Evolutionary conservation across 1,140 invertebrate genomes (phyloP).

Genomic region (Paraescarpia echinospica): DNA sequence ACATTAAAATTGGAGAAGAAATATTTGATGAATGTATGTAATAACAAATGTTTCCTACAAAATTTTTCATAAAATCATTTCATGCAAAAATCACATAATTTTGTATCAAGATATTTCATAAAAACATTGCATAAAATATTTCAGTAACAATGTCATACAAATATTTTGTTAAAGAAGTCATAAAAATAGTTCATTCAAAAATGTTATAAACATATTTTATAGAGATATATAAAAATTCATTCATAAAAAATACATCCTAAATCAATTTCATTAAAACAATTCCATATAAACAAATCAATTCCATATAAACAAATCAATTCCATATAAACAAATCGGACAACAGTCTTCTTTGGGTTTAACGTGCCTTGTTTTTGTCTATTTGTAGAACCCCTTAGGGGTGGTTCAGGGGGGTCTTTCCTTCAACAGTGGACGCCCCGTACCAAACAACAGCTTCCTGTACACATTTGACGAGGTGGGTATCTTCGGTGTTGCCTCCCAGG

Average conservation of each 20-base stretch:
- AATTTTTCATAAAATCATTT: background rate
- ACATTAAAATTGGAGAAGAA: background rate
- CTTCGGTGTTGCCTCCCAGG: constrained; percentile 55
- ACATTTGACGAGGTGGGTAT: constrained; percentile 55
- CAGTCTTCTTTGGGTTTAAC: background rate
- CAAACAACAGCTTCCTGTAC: constrained; percentile 55
- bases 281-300: too few species aligned
- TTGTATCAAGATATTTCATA: background rate
- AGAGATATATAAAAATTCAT: too few species aligned
- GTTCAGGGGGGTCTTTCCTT: constrained; percentile 51
- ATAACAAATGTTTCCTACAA: background rate
- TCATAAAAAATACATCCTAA: too few species aligned
- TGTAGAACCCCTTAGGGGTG: constrained; percentile 48
- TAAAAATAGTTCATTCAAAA: too few species aligned
- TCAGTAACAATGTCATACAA: too few species aligned
- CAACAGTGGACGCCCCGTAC: constrained; percentile 54
- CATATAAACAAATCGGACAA: background rate
- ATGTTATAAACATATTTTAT: too few species aligned
- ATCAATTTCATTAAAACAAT: too few species aligned
- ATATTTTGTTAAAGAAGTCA: too few species aligned
- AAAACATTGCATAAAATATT: constrained; percentile 1
- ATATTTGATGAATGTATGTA: background rate
- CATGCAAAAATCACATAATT: too few species aligned
- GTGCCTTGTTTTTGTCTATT: background rate
- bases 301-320: too few species aligned